Conservation (phyloP, 2,888 invertebrate species). For the Heliconius ethilla region DNA sequence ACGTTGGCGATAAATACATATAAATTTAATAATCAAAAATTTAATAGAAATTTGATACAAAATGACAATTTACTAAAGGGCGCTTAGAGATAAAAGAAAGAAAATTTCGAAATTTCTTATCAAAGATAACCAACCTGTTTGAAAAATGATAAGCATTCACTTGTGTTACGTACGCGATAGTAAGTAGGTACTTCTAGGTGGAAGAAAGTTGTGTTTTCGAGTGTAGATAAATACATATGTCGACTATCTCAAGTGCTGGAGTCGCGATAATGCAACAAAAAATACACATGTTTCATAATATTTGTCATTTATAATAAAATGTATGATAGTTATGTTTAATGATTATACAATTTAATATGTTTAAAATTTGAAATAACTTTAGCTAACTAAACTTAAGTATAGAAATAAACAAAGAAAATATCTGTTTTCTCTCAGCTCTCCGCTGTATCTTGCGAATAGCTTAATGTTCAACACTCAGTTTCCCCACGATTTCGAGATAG, state of each 20-base stretch:
- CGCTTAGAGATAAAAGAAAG: conserved; percentile 27
- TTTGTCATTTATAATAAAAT: background rate
- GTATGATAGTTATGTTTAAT: background rate
- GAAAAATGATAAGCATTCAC: conserved; percentile 38
- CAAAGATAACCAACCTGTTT: conserved; percentile 34
- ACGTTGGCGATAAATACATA: background rate
- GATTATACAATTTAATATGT: background rate
- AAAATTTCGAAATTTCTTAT: conserved; percentile 37
- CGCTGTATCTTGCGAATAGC: no score
- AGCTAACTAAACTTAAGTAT: no score
- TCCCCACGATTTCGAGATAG: no score
- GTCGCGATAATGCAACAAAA: conserved; percentile 7
- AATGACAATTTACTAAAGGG: background rate
- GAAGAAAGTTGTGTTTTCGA: conserved; percentile 12
- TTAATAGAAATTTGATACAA: background rate
- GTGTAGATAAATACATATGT: background rate
- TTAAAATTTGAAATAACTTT: no score
- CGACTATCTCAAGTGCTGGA: conserved; percentile 1
- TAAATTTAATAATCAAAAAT: background rate
- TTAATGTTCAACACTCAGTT: no score
- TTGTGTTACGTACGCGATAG: conserved; percentile 35
- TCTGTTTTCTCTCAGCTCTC: no score
- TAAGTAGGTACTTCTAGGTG: background rate
- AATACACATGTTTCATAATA: conserved; percentile 1
- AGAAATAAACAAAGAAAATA: no score